Base-by-base conservation (phyloP, 2,797 vertebrate genomes). In the Chiroxiphia lanceolata region DNA sequence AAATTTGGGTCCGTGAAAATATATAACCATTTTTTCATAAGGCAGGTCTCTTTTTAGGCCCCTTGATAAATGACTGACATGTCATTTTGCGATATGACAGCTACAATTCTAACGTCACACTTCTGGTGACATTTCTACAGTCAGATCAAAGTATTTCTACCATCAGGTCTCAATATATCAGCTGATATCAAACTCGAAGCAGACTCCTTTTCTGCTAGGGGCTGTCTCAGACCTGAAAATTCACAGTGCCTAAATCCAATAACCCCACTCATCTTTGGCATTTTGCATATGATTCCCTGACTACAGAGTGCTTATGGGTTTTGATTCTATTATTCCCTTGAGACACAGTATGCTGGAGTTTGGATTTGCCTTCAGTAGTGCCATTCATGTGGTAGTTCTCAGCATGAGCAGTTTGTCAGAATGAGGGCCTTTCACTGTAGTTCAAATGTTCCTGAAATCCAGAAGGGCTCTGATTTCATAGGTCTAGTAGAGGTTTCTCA, bases 401-500 rank as follows among this genome's bases (percentile, higher is more conserved):
- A 89, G 8, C 20, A 18, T 19, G 27, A 77, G 31, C 25, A 54
- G 8, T 91, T 71, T 57, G 25, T 71, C 61, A 65, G 54, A 47
- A 21, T 23, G 40, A 82, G 69, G 82, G 16, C 44, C 63, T 87
- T 94, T 67, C 1, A 7, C 53, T 68, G 38, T 8, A 68, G 70
- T 87, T 93, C 74, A 90, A 77, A 93, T 2, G 15, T 87, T 90
- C 56, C 33, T 87, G 63, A 87, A 94, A 90, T 60, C 69, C 79
- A 83, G 44, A 72, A 59, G 23, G 54, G 29, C 15, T 50, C 60
- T 75, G 64, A 90, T 92, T 91, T 87, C 60, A 54, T 57, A 25
- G 31, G 38, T 80, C 60, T 81, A 42, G 33, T 44, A 82, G 40
- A 91, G 38, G 57, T 89, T 94, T 94, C 91, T 96, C 90, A 95